These are phyloP conservation scores for Lochmaea capreae DNA, from an alignment of 2,888 invertebrate species.

Conservation along the genomic window DNA sequence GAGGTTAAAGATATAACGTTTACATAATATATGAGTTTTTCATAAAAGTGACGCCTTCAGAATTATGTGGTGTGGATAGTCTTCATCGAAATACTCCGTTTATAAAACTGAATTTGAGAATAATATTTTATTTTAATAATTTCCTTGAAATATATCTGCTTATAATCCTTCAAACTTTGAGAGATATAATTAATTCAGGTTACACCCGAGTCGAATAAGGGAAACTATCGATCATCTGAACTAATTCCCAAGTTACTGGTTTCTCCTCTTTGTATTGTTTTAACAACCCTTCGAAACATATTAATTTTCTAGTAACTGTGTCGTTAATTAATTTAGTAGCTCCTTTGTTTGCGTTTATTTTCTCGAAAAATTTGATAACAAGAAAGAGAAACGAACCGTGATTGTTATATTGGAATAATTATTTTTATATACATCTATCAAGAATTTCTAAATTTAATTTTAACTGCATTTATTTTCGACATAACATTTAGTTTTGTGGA, in stretches of 20 bases:
- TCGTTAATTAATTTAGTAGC: slow-evolving; percentile 35
- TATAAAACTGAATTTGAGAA: too few species aligned
- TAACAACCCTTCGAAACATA: slow-evolving; percentile 33
- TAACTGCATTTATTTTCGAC: too few species aligned
- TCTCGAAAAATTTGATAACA: neutral
- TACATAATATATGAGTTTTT: too few species aligned
- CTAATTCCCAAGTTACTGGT: slow-evolving; percentile 52
- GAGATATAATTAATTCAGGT: slow-evolving; percentile 60
- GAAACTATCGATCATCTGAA: slow-evolving; percentile 57
- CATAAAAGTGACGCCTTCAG: too few species aligned
- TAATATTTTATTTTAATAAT: neutral
- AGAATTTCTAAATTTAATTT: too few species aligned
- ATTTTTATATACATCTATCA: too few species aligned
- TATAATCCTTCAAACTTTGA: slow-evolving; percentile 52
- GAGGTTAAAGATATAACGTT: too few species aligned
- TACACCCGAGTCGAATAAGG: slow-evolving; percentile 53
- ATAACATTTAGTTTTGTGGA: too few species aligned
- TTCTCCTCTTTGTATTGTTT: slow-evolving; percentile 23
- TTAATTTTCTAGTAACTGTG: slow-evolving; percentile 22
- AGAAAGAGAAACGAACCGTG: neutral
- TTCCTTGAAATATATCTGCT: neutral
- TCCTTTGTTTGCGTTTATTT: slow-evolving; percentile 13
- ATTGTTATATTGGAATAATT: neutral
- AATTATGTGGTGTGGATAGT: too few species aligned
- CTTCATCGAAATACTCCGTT: too few species aligned